These are phyloP conservation scores for Paracanthobrama guichenoti DNA, from an alignment of 2,113 vertebrate genomes.

Conservation along the genomic window DNA sequence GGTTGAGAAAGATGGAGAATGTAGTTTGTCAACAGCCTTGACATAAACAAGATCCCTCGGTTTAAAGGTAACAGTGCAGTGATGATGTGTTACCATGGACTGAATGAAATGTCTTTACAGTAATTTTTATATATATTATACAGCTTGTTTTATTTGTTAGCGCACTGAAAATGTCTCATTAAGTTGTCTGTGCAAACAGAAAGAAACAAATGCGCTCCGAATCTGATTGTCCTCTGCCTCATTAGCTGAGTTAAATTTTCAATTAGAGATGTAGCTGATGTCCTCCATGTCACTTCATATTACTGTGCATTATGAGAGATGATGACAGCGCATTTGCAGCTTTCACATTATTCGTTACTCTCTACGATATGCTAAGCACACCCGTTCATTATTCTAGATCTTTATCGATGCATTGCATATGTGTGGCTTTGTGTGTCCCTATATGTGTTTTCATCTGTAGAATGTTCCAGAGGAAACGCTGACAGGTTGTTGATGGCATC, in stretches of 20 bases:
- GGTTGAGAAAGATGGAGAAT: background rate
- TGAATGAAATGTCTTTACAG: background rate
- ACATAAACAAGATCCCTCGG: background rate
- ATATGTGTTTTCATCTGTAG: background rate
- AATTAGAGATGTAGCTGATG: conserved; percentile 46
- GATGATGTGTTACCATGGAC: conserved; percentile 1
- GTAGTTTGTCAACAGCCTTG: conserved; percentile 27
- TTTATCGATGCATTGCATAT: background rate
- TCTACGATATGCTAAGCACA: background rate
- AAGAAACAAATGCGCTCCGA: conserved; percentile 27
- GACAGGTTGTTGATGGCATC: conserved; percentile 10
- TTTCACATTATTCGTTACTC: background rate
- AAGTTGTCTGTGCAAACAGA: conserved; percentile 47
- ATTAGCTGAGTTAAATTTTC: conserved; percentile 48
- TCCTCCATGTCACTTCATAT: conserved; percentile 34
- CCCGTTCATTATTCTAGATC: background rate
- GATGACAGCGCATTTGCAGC: background rate
- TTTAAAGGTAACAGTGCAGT: conserved; percentile 3
- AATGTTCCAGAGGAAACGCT: conserved; percentile 12
- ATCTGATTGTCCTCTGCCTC: conserved; percentile 43
- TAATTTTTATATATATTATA: background rate
- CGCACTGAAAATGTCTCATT: conserved; percentile 34
- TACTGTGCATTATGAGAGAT: conserved; percentile 13
- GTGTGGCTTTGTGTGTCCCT: background rate
- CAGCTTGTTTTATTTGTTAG: conserved; percentile 23